These are phyloP conservation scores for Electrona antarctica DNA, from an alignment of 2,113 vertebrate genomes.

Conservation along the genomic window DNA sequence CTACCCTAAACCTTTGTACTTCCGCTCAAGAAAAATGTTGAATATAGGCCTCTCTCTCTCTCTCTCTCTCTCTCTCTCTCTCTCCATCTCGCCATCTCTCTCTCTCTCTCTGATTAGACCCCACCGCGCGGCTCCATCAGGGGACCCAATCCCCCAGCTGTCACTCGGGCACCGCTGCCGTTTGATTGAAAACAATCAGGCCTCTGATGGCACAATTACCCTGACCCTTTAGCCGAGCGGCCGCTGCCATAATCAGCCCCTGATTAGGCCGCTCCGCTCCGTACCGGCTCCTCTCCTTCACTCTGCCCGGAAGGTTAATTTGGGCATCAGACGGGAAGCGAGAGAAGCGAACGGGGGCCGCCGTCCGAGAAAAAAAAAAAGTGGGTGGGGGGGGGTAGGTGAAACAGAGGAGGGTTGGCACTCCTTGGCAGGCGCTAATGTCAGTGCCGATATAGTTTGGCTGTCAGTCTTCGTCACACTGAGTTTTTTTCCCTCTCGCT, in stretches of 20 bases:
- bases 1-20: no score
- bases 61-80: conserved; percentile 84
- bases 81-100: conserved; percentile 77
- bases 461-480: conserved; percentile 98
- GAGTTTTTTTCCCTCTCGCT: conserved; percentile 82
- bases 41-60: no score
- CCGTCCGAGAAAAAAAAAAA: conserved; percentile 63
- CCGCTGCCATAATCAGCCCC: conserved; percentile 99
- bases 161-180: conserved; percentile 95
- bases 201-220: conserved; percentile 99
- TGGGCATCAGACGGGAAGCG: conserved; percentile 98
- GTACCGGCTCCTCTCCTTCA: conserved; percentile 84
- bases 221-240: conserved; percentile 99
- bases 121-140: conserved; percentile 97
- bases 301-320: conserved; percentile 99
- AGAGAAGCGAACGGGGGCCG: conserved; percentile 86
- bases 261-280: conserved; percentile 98
- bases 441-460: conserved; percentile 91
- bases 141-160: conserved; percentile 98
- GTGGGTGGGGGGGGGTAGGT: background rate
- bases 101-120: conserved; percentile 81
- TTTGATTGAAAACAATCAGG: conserved; percentile 99
- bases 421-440: conserved; percentile 79
- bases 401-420: conserved; percentile 4
- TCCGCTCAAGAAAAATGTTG: no score